Evolutionary conservation across 2,888 invertebrate species (phyloP), one percentile per base, ranked within the genome.

Genomic region (Andrena bucephala): DNA sequence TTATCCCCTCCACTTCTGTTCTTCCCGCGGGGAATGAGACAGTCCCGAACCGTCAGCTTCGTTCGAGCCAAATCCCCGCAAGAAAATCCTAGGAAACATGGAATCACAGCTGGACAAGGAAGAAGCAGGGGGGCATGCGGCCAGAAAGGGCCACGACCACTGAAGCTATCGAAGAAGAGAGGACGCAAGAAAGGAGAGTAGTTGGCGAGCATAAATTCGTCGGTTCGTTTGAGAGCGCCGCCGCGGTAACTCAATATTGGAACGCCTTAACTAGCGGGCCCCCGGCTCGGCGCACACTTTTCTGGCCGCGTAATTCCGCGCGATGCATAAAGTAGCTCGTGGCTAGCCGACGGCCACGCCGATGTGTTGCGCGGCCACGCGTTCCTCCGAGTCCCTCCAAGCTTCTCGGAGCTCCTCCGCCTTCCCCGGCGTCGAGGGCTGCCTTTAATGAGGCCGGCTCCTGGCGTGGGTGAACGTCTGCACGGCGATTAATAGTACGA

Each of bases 391-490:
- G 83, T 78, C 77, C 10, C 36, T 10, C 36, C 10, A 10, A 36
- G 36, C 33, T 33, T 8, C 33, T 8, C 33, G 3, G 36, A 36
- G 36, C 16, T 42, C 42, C 13, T 42, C 42, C 42, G 42, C 4
- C 16, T 16, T 16, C 42, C 42, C 42, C 59, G 62, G 59, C 42
- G 83, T 77, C 81, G 68, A 4, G 74, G 63, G 68, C 73, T 83
- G 77, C 54, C 88, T 89, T 86, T 91, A 91, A 91, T 91, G 91
- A 91, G 91, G 84, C 85, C 77, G 77, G 62, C 84, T 82, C 63
- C 70, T 70, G 87, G 91, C 90, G 91, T 90, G 91, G 91, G 91
- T 90, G 91, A 91, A 85, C 79, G 85, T 84, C 85, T 85, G 42
- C 69, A 67, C 86, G 85, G 89, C 89, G 89, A 89, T 89, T 89